Base-by-base conservation (phyloP, 2,888 invertebrate genomes). In the Rhimphoctona megacephalus region DNA sequence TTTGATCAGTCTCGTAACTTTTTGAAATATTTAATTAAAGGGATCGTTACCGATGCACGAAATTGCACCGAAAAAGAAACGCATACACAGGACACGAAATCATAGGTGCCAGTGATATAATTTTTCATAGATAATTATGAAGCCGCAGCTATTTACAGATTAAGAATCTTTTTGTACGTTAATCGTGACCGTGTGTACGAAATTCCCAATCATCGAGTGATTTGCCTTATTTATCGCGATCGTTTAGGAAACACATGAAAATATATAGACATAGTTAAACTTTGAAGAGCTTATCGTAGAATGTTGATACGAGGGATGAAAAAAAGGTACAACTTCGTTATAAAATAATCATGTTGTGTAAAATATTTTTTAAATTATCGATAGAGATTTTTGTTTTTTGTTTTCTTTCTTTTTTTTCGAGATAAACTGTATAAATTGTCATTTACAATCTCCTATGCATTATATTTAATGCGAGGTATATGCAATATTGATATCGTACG, bases 261-360 rank as follows among this genome's bases (percentile, higher is more conserved):
- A 49, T 76, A 66, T 66, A 80, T 39, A 81, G 8, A 74, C 25
- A 43, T 69, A 46, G n/a, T 36, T 81, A 36, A 49, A 52, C 36
- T 72, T 81, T 39, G 77, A 84, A 78, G 86, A 86, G 84, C 84
- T 86, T 84, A 86, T 79, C 61, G 61, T 84, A 84, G 39, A 9
- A 77, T 76, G 84, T 64, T 81, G 54, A 69, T 66, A 30, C 8
- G 52, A 64, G 81, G 54, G 49, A 66, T 49, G 69, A 9, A 39
- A 64, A 83, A 78, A 57, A 64, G 39, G 39, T 72, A 70, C 64
- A 74, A 73, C 81, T 72, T 54, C 81, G 86, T 86, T 86, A 80
- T 81, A 57, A 74, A 74, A 84, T 86, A 84, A 86, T 84, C 43
- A 84, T 83, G 86, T 86, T 83, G 81, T 84, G 86, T 86, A 84